Evolutionary conservation across 2,888 invertebrate species (phyloP), one percentile per base, ranked within the genome.

Genomic region (Eurytoma californica): DNA sequence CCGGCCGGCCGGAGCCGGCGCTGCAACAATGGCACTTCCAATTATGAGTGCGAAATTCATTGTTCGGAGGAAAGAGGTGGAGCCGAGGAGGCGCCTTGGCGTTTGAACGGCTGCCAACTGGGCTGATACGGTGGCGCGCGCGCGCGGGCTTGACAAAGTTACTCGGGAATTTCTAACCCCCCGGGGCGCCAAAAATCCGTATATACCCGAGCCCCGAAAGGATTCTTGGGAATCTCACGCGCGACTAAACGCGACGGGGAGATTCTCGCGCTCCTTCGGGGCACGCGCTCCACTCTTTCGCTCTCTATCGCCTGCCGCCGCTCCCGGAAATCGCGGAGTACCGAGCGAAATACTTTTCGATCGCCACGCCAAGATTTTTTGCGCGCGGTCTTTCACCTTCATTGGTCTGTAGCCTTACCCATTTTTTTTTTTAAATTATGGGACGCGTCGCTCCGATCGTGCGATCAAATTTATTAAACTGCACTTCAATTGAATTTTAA

Each of bases 21-120:
- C 53, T 16, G 28, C 84, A 86, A 86, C 87, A 85, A 85, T 86
- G 85, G 85, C 87, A 86, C 86, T 84, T 87, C 85, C 88, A 88
- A 88, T 88, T 88, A 88, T 86, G 87, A 88, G 87, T 86, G 86
- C 84, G 85, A 88, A 87, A 88, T 88, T 86, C 87, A 87, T 87
- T 87, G 88, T 86, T 85, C 83, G 81, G 66, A 76, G 13, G 51
- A 39, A 39, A 28, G 60, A 7, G 14, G 24, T 70, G 72, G 82
- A 69, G 39, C 58, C 51, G 18, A 24, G 72, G 74, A 53, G 53
- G 53, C 30, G 76, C 24, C 69, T 20, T 24, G 61, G 39, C 51
- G 70, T 67, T 86, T 86, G 86, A 87, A 87, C 82, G 83, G 82
- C 82, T 86, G 87, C 86, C 86, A 86, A 85, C 84, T 82, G 80